phyloP scores from a whole-genome alignment of 2,113 vertebrate genomes.

The Hypocryptadius cinnamomeus region DNA sequence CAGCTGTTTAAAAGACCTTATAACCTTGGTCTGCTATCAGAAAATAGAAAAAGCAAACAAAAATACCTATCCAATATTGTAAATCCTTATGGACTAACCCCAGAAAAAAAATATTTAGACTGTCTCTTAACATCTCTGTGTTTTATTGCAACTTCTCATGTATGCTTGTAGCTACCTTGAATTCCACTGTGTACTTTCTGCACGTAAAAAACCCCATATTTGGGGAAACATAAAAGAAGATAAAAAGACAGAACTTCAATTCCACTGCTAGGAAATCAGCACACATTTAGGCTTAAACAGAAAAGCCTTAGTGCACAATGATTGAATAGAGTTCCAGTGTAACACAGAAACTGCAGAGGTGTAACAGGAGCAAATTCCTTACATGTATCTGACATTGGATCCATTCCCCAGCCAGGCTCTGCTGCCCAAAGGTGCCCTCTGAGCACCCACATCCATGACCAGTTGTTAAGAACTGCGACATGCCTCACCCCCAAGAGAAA shows the following conservation, averaged over 20 bases:
- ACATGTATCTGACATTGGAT: fast-evolving
- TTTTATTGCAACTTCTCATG: not conserved
- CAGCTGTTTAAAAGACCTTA: not conserved
- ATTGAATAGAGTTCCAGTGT: not conserved
- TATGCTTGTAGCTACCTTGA: not conserved
- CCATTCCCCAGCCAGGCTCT: not conserved
- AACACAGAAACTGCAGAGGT: too few species aligned
- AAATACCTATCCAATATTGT: not conserved
- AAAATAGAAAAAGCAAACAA: not conserved
- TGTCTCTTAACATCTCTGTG: not conserved
- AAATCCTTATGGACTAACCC: not conserved
- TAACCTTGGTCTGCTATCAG: not conserved
- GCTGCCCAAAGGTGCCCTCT: not conserved
- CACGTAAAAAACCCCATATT: not conserved
- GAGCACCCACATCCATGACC: fast-evolving
- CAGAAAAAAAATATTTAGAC: not conserved
- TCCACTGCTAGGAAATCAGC: not conserved
- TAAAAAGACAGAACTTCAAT: not conserved
- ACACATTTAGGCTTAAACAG: not conserved
- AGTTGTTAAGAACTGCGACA: fast-evolving
- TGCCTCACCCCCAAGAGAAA: not conserved
- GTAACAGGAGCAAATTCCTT: fast-evolving
- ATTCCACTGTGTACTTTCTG: not conserved
- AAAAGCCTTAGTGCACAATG: not conserved
- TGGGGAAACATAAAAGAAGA: not conserved